phyloP scores from a whole-genome alignment of 1,140 invertebrate genomes.

The Melitaea cinxia region DNA sequence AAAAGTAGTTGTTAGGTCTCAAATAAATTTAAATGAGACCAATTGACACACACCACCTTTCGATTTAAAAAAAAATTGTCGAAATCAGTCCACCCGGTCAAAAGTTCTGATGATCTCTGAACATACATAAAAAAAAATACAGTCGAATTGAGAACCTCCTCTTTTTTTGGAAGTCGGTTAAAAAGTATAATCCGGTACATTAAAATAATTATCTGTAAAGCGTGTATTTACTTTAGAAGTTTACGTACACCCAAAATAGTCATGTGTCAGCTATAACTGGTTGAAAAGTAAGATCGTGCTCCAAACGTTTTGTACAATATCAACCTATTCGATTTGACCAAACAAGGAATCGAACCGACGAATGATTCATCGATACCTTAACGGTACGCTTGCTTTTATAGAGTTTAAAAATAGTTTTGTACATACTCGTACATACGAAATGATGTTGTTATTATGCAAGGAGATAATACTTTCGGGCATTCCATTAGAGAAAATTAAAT shows the following conservation, averaged over 20 bases:
- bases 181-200: no score
- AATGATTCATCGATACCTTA: constrained; percentile 52
- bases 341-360: constrained; percentile 44
- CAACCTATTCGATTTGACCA: constrained; percentile 58
- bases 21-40: no score
- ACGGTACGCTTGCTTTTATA: constrained; percentile 38
- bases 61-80: no score
- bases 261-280: constrained; percentile 18
- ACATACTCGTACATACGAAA: background rate
- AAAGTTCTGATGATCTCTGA: no score
- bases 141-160: no score
- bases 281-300: constrained; percentile 43
- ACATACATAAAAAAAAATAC: no score
- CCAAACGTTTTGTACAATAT: constrained; percentile 49
- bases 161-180: no score
- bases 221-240: no score
- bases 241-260: background rate
- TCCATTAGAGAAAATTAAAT: background rate
- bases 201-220: no score
- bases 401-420: constrained; percentile 37
- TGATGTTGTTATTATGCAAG: background rate
- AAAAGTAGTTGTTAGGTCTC: no score
- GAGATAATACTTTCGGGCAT: background rate
- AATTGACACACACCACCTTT: no score
- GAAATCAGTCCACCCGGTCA: no score